Percentiles rank a stretch among this genome's conserved stretches.
Evolutionary conservation across 2,888 invertebrate species (phyloP).

Genomic region (Hypomecis atomaria): DNA sequence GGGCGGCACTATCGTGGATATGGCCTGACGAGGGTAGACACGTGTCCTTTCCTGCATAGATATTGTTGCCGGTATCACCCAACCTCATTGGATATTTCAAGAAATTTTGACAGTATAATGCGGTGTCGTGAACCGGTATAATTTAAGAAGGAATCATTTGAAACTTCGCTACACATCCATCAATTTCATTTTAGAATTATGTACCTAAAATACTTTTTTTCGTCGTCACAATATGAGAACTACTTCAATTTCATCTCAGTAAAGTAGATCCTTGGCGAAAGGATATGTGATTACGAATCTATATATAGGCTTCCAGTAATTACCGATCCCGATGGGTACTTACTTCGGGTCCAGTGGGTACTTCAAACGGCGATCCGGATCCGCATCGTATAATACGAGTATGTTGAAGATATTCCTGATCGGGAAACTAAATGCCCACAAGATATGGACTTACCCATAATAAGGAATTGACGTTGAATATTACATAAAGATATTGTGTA

Average conservation of each 20-base stretch:
- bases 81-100: conserved; percentile 34
- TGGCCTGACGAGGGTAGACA: conserved; percentile 66
- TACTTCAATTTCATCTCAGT: not conserved
- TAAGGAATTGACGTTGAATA: not conserved
- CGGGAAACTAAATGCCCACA: conserved; percentile 30
- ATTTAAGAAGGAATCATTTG: too few species aligned
- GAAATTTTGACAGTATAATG: conserved; percentile 21
- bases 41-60: conserved; percentile 58
- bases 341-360: conserved; percentile 29
- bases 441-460: not conserved
- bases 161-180: too few species aligned
- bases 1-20: conserved; percentile 46
- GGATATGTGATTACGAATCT: conserved; percentile 43
- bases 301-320: conserved; percentile 43
- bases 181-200: too few species aligned
- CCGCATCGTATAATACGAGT: conserved; percentile 45
- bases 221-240: too few species aligned
- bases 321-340: conserved; percentile 41
- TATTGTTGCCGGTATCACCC: conserved; percentile 52
- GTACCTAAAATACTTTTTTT: too few species aligned
- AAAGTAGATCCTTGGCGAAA: conserved; percentile 20
- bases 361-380: conserved; percentile 41
- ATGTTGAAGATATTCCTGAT: conserved; percentile 46
- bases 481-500: not conserved
- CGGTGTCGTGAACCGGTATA: not conserved